Conservation (phyloP, 1,140 invertebrate genomes). For the Cyrtorhinus lividipennis region DNA sequence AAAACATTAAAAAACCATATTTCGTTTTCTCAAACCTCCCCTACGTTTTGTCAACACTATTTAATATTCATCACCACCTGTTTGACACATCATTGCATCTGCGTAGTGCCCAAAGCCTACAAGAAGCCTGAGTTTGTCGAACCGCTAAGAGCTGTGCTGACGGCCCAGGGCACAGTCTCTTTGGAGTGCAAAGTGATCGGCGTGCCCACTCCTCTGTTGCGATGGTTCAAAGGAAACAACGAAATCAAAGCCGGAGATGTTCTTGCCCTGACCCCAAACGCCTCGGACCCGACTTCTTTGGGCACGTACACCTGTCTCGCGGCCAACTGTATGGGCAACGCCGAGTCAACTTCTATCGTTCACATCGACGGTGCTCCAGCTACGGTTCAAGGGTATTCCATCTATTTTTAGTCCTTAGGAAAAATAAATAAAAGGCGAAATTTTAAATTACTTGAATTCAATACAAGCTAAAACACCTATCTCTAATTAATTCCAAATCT, state of each 20-base stretch:
- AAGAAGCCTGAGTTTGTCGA: constrained; percentile 73
- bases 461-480: background rate
- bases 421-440: background rate
- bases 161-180: constrained; percentile 73
- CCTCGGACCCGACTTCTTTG: constrained; percentile 63
- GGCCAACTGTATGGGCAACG: constrained; percentile 69
- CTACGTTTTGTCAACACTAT: no score
- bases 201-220: constrained; percentile 61
- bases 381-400: background rate
- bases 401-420: background rate
- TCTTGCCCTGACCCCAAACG: constrained; percentile 65
- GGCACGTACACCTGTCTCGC: constrained; percentile 75
- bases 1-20: background rate
- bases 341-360: constrained; percentile 58
- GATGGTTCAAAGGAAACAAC: constrained; percentile 71
- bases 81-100: background rate
- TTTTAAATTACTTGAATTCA: background rate
- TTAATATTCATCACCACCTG: no score
- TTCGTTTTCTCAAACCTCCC: no score
- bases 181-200: constrained; percentile 79
- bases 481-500: background rate
- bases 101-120: constrained; percentile 70
- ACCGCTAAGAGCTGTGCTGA: constrained; percentile 60
- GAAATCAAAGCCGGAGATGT: constrained; percentile 79
- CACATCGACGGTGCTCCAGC: constrained; percentile 36